A percentile compares a stretch with the other conserved stretches of the same genome.
These are phyloP conservation scores for Riptortus pedestris DNA, from an alignment of 1,140 invertebrate genomes.

Conservation along the genomic window DNA sequence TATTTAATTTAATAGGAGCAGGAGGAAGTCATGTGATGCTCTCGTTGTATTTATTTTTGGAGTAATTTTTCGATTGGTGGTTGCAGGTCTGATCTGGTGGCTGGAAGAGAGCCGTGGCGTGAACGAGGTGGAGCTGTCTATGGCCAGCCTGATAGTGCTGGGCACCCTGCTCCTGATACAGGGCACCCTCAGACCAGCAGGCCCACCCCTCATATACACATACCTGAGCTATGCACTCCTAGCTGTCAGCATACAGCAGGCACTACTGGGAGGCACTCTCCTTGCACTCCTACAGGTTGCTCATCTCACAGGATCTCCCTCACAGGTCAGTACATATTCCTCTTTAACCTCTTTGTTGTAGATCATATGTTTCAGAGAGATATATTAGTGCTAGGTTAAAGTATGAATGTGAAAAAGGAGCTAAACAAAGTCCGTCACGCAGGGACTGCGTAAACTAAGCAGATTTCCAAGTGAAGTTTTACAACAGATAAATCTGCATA, in stretches of 20 bases:
- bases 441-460: too few relatives aligned
- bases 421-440: too few relatives aligned
- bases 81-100: conserved; percentile 33
- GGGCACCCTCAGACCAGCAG: conserved; percentile 35
- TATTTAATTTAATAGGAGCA: too few relatives aligned
- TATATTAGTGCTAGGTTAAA: too few relatives aligned
- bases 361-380: too few relatives aligned
- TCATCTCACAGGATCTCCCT: conserved; percentile 20
- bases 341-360: too few relatives aligned
- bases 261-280: conserved; percentile 57
- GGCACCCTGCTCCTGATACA: conserved; percentile 54
- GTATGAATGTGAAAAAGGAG: too few relatives aligned
- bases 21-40: too few relatives aligned
- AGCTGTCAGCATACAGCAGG: conserved; percentile 69
- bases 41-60: too few relatives aligned
- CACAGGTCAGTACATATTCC: not conserved
- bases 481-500: too few relatives aligned
- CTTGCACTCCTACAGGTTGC: conserved; percentile 57
- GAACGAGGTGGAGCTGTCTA: conserved; percentile 75
- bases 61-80: too few relatives aligned
- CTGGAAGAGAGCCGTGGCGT: conserved; percentile 52
- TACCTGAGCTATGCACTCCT: conserved; percentile 81
- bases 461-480: too few relatives aligned
- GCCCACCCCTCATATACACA: conserved; percentile 56
- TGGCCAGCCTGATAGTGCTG: conserved; percentile 68